These are phyloP conservation scores for Acronicta alni DNA, from an alignment of 2,888 invertebrate species.

Conservation along the genomic window DNA sequence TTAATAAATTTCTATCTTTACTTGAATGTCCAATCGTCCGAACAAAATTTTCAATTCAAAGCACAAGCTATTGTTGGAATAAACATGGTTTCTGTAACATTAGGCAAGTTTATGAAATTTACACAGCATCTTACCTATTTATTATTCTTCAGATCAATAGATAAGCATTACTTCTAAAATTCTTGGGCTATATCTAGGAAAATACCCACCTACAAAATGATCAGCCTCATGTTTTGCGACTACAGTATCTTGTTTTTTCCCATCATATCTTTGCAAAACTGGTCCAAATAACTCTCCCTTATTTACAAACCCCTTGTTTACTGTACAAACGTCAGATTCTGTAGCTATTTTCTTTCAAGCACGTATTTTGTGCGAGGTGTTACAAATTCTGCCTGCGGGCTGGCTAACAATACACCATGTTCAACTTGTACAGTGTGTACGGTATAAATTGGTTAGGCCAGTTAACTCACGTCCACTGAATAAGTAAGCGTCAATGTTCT, in stretches of 20 bases:
- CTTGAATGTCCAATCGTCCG: conserved; percentile 16
- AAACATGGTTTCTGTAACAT: conserved; percentile 15
- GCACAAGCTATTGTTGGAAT: conserved; percentile 27
- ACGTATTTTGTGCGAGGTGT: conserved; percentile 74
- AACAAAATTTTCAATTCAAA: conserved; percentile 27
- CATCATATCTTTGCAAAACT: conserved; percentile 1
- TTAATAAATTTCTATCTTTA: conserved; percentile 39
- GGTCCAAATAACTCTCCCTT: background rate
- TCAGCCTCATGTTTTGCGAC: background rate
- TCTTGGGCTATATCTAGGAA: background rate
- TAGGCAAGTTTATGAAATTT: conserved; percentile 17
- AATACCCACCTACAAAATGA: background rate
- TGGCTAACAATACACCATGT: conserved; percentile 73
- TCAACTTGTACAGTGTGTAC: conserved; percentile 61
- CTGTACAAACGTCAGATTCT: conserved; percentile 15
- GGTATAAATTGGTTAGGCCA: conserved; percentile 75
- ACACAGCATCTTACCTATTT: conserved; percentile 19
- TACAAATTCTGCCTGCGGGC: conserved; percentile 74
- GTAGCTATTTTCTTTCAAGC: conserved; percentile 59
- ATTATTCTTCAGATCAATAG: no score
- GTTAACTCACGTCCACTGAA: conserved; percentile 70
- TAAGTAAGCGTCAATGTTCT: conserved; percentile 67
- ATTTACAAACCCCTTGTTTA: conserved; percentile 20
- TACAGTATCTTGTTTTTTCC: background rate
- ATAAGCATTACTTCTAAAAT: no score